Conservation (phyloP, 2,797 vertebrate species). For the Galagoides demidoff region DNA sequence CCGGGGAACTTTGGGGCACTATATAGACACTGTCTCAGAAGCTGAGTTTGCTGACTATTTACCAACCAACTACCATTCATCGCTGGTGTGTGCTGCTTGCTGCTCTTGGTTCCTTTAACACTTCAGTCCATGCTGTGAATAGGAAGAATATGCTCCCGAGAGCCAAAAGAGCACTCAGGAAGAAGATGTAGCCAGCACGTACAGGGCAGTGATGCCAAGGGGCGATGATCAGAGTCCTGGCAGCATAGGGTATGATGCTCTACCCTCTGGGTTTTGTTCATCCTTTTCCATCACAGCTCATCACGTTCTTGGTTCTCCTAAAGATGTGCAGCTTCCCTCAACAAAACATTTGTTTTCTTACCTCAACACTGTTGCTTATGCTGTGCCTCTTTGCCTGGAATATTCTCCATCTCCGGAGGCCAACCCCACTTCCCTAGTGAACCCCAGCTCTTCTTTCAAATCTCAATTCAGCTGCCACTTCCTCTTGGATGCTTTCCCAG, state of each 20-base stretch:
- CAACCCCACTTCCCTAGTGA: not conserved
- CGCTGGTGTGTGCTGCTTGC: not conserved
- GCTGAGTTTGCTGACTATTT: not conserved
- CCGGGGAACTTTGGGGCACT: too few relatives aligned
- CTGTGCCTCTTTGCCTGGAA: not conserved
- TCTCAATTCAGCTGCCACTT: slow-evolving; percentile 34
- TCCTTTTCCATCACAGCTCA: not conserved
- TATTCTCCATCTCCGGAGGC: not conserved
- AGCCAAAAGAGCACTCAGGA: not conserved
- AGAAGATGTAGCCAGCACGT: not conserved
- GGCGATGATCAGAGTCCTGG: not conserved
- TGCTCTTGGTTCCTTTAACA: not conserved
- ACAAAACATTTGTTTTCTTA: not conserved
- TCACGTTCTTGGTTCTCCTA: not conserved
- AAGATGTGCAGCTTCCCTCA: not conserved
- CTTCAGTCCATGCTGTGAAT: not conserved
- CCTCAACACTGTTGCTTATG: not conserved
- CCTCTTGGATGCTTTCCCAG: slow-evolving; percentile 55
- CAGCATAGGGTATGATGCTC: too few relatives aligned
- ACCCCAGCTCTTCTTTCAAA: slow-evolving; percentile 5
- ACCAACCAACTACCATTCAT: not conserved
- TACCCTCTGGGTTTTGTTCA: not conserved
- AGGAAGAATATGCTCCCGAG: not conserved
- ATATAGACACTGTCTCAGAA: not conserved
- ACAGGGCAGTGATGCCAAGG: not conserved